Evolutionary conservation across 1,140 invertebrate species (phyloP), one percentile per base, ranked within the genome.

Genomic region (Orius insidiosus): DNA sequence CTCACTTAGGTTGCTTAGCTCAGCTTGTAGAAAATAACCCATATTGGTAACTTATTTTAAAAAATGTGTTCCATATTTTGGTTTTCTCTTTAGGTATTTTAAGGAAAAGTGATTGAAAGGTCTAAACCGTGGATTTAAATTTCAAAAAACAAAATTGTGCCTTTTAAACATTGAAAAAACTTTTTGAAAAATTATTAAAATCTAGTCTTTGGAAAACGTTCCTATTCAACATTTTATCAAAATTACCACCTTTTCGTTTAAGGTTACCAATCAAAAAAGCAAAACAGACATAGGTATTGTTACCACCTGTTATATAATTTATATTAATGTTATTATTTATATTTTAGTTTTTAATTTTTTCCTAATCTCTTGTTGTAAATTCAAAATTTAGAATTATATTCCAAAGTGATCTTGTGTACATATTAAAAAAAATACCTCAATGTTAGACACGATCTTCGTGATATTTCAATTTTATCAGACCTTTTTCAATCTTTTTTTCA

Each of bases 21-120:
- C 43, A 52, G 36, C 41, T 54, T 15, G 53, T 54, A 11, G 53
- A 54, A 33, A 54, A 54, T 14, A 53, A 46, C 36, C 46, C 45
- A 11, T 51, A 51, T 42, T 51, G 49, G 49, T 51, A 38, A 50
- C 8, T 9, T 13, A 33, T 33, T 33, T 8, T n/a, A n/a, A 24
- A 24, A 24, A 24, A 24, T 24, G 24, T 24, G 24, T 24, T 24
- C 24, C 24, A 24, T 24, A 24, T 24, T 24, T 24, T 24, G 3
- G 24, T 24, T 24, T 24, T 24, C 24, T 24, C 24, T 4, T 24
- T 24, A 24, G 24, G 7, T 24, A 4, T 4, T 4, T 3, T 3
- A 24, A 6, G 3, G 35, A 37, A 37, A 13, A 37, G 35, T 37
- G 35, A 37, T 13, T 37, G n/a, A 13, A 37, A 37, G 14, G 35